These are phyloP conservation scores for Crenichthys baileyi DNA, from an alignment of 2,797 vertebrate species.

Conservation along the genomic window DNA sequence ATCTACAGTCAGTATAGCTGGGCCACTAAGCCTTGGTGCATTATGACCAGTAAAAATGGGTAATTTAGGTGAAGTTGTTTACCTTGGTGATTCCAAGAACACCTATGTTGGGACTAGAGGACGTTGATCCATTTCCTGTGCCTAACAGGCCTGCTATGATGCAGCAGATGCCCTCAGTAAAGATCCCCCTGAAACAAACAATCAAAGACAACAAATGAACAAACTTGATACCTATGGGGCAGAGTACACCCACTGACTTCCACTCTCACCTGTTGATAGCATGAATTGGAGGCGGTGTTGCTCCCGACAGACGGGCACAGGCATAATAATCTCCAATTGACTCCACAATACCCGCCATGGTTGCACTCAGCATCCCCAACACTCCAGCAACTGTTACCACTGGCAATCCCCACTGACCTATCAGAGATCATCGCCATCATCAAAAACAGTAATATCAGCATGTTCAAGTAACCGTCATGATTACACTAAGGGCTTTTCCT, in stretches of 20 bases:
- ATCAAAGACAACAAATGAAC: neutral
- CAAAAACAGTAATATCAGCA: neutral
- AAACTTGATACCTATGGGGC: neutral
- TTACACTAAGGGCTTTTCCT: neutral
- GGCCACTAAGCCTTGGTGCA: neutral
- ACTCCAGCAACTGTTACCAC: conserved; percentile 91
- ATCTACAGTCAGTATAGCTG: neutral
- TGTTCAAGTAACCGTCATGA: neutral
- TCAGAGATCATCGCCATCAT: neutral
- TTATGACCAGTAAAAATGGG: neutral
- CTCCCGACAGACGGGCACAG: conserved; percentile 92
- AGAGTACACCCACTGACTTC: neutral
- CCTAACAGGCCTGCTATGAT: conserved; percentile 93
- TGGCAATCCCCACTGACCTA: conserved; percentile 97
- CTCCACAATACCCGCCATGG: conserved; percentile 91
- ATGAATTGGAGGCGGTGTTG: conserved; percentile 89
- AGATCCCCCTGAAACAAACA: conserved; percentile 87
- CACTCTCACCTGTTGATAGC: conserved; percentile 92
- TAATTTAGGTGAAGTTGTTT: conserved; percentile 9
- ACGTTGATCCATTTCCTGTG: conserved; percentile 96
- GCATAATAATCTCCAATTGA: conserved; percentile 98
- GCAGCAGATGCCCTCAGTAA: conserved; percentile 92
- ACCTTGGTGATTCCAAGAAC: conserved; percentile 98
- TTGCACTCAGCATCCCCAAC: conserved; percentile 98
- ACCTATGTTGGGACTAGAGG: conserved; percentile 96